phyloP scores from a whole-genome alignment of 2,113 vertebrate genomes.

The Ifrita kowaldi region DNA sequence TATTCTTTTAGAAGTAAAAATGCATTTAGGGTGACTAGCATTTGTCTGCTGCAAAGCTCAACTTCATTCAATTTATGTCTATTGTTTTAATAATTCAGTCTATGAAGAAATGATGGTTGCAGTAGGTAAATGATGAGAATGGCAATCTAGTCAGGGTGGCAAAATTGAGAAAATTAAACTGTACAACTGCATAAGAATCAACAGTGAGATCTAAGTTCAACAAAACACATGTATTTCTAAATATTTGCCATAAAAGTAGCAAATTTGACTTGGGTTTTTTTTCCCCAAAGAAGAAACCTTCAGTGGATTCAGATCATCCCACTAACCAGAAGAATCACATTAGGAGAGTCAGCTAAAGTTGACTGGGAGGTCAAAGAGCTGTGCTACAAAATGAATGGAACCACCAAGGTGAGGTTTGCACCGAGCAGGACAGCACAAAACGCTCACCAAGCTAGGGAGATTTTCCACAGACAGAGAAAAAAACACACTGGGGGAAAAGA shows the following conservation, averaged over 20 bases:
- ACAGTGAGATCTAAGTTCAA: background rate
- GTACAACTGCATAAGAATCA: background rate
- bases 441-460: background rate
- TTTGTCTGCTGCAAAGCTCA: background rate
- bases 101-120: background rate
- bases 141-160: background rate
- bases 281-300: background rate
- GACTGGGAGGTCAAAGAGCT: background rate
- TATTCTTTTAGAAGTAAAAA: background rate
- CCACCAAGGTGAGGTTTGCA: background rate
- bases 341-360: background rate
- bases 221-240: background rate
- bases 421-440: background rate
- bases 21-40: background rate
- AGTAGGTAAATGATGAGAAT: background rate
- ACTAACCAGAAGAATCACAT: background rate
- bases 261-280: background rate
- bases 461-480: background rate
- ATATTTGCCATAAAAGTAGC: background rate
- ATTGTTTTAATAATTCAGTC: background rate
- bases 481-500: fast-evolving
- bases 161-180: background rate
- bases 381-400: fast-evolving
- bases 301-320: background rate
- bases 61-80: background rate